Base-by-base conservation (phyloP, 1,140 invertebrate species). In the Drosophila rhopaloa region DNA sequence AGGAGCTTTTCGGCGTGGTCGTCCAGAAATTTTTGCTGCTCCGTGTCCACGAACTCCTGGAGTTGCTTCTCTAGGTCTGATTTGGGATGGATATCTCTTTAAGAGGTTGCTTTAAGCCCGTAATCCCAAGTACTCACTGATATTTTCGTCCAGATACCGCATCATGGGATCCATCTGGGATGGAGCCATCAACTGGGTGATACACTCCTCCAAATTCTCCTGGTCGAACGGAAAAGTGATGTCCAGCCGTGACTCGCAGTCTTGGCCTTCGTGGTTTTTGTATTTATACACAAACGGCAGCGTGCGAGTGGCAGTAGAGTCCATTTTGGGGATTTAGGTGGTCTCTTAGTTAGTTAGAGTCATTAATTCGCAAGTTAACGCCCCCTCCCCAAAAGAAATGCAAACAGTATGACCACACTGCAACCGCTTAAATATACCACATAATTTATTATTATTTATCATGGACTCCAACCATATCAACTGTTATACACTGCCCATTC, bases 21-120 rank as follows among this genome's bases (percentile, higher is more conserved):
- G 79, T 95, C 94, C 75, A 94, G 91, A 61, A 93, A 93, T 29
- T 93, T 91, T 43, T 93, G 92, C 43, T 94, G 95, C 62, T 93
- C 91, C n/a, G 91, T 65, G 67, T 91, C 86, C 50, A 94, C 93
- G 75, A 94, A 94, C 13, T 67, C n/a, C 13, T 85, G 76, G 35
- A 94, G 70, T 56, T 93, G 89, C 80, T 54, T 54, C 29, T 90
- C 62, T 24, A 92, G 51, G 35, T 48, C 91, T 92, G 29, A 7
- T 32, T 7, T 35, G 3, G 9, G 10, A 4, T 9, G 2, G 5
- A 14, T 7, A 0, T 1, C 11, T 11, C 14, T 16, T 0, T 2
- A 9, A 2, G 5, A n/a, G 8, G n/a, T 55, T 43, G 6, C 29
- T 24, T 58, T 1, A 3, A 44, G 14, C 27, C 2, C 5, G 3